Evolutionary conservation across 1,140 invertebrate genomes (phyloP), one percentile per base, ranked within the genome.

Genomic region (Drosophila pandora): DNA sequence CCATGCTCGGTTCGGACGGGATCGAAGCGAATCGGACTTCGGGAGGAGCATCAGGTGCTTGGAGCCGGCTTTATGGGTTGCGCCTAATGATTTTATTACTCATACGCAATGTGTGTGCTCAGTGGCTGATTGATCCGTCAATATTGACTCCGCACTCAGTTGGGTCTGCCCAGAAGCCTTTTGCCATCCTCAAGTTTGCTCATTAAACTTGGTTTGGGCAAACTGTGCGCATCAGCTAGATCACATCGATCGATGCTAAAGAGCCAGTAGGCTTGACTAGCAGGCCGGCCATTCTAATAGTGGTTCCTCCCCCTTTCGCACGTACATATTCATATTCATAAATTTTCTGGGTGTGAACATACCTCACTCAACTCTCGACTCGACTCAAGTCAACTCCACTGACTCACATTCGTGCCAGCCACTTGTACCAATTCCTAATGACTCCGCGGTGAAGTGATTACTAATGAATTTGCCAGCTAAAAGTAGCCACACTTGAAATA

Each of bases 351-450:
- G 53, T 43, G 52, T 70, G 64, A 69, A 56, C 64, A 50, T 56
- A 68, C 21, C 41, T 12, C 50, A 69, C 25, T 55, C 30, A 30
- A 56, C 23, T 47, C 7, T 47, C 7, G n/a, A 10, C 43, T 23
- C 9, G 9, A 10, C 43, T 47, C 41, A 5, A 21, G 13, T 43
- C 59, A 52, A 67, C 47, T 28, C 63, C 47, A 75, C 70, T 75
- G 70, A 75, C 70, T 75, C 71, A 74, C 54, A 53, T 74, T 53
- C 60, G 43, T 61, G 49, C 39, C 55, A 56, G 78, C 60, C 67
- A 87, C 82, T 87, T 87, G 82, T 87, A 88, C 83, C 70, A 83
- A 83, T 88, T 87, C 83, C 82, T 87, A 87, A 87, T 87, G 83
- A 60, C 79, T 82, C 32, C 53, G 39, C 54, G 37, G 58, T 87